A percentile compares a stretch with the other conserved stretches of the same genome.
Conservation (phyloP, 2,113 vertebrate species). For the Podilymbus podiceps region DNA sequence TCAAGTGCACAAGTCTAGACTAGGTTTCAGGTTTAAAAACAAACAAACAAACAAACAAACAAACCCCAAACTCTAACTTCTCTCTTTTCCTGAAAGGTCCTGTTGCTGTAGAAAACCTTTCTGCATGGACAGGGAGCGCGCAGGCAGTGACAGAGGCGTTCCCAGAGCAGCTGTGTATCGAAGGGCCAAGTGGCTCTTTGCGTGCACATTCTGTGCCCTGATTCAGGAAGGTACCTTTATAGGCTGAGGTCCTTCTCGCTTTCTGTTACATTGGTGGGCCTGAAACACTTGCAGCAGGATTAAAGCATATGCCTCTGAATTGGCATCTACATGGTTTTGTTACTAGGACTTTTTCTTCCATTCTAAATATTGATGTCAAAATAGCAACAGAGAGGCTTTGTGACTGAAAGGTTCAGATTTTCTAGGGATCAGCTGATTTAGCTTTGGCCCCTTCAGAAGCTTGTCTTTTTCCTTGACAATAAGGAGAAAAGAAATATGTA, state of each 20-base stretch:
- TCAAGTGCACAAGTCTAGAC: background rate
- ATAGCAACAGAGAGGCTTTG: background rate
- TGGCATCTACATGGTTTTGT: background rate
- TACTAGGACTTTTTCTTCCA: background rate
- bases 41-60: background rate
- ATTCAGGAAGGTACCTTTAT: background rate
- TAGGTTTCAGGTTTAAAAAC: background rate
- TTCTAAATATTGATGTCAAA: background rate
- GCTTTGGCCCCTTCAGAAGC: background rate
- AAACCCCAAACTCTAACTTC: background rate
- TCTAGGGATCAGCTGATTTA: background rate
- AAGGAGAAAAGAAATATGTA: background rate
- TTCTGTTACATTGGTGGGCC: background rate
- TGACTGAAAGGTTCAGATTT: background rate
- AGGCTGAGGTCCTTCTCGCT: background rate
- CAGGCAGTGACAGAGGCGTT: background rate
- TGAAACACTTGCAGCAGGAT: background rate
- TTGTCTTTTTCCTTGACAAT: background rate
- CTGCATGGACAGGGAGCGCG: background rate
- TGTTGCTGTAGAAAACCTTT: background rate
- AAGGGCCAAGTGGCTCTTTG: background rate
- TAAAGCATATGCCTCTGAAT: background rate
- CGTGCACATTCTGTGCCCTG: background rate
- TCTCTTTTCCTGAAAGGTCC: background rate
- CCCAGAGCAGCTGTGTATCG: background rate